Base-by-base conservation (phyloP, 2,888 invertebrate species). In the Coleophora deauratella region DNA sequence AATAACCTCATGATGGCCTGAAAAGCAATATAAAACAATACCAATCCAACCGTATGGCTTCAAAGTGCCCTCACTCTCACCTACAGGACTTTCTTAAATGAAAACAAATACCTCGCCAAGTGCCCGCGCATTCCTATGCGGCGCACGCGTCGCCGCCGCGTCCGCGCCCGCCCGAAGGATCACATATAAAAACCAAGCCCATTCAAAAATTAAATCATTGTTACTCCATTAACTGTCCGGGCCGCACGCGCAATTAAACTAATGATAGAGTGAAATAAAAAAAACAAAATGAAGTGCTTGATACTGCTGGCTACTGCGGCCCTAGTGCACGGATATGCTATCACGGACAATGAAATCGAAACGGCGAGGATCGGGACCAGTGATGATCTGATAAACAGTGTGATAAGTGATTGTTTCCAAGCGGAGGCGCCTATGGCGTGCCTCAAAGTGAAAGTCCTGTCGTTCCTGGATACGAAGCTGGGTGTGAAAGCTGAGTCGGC, bases 401-500 rank as follows among this genome's bases (percentile, higher is more conserved):
- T 91, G 59, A 85, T 93, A 57, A 90, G 90, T 78, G 90, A 91
- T 66, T 94, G 95, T 82, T 88, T 91, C 65, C 86, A 87, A 53
- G 87, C 88, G 37, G 88, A 89, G 46, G 88, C 89, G 7, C 91
- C 93, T 70, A 88, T 90, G 67, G 82, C 87, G 36, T 94, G 94
- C 61, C 87, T 94, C 54, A 93, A 93, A 79, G 88, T 89, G 72
- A 91, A 93, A 78, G 91, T 94, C 58, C 82, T 95, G 27, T 88
- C 88, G 41, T 94, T 91, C 76, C 81, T 95, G 80, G 93, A 94
- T 72, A 90, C 89, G 33, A 84, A 91, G 42, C 73, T 91, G 45
- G 91, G 91, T 55, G 81, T 90, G 31, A 76, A 81, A 43, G 87
- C 88, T 41, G 90, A 91, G 55, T 86, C 88, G 40, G 87, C 88